Evolutionary conservation across 1,140 invertebrate genomes (phyloP).

Genomic region (Triops cancriformis): DNA sequence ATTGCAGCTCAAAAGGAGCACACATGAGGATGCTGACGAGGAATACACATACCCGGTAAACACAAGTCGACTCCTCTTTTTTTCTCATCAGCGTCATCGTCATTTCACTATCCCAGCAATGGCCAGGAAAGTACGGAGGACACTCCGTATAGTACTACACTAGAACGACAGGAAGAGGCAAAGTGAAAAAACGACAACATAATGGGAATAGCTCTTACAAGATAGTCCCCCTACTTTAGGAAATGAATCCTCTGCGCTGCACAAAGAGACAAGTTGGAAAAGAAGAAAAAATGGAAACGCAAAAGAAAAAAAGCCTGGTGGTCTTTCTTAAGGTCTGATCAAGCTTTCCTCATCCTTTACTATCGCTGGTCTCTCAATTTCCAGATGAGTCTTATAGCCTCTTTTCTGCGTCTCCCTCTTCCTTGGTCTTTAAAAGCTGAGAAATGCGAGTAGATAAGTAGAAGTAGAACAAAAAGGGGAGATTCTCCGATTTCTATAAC

Average conservation of each 20-base stretch:
- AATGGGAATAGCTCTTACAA: slow-evolving; percentile 6
- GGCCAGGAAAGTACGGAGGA: neutral
- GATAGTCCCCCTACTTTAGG: slow-evolving; percentile 12
- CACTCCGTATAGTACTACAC: neutral
- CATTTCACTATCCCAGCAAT: no score
- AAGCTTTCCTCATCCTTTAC: neutral
- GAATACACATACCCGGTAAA: neutral
- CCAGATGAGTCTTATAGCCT: neutral
- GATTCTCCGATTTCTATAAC: no score
- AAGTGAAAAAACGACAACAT: neutral
- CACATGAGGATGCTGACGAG: neutral
- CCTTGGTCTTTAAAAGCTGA: neutral
- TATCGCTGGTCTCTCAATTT: neutral
- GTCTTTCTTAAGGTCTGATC: slow-evolving; percentile 1
- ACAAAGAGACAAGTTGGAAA: neutral
- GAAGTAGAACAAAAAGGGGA: neutral
- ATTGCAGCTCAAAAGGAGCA: slow-evolving; percentile 3
- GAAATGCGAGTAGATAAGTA: neutral
- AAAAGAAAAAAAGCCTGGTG: neutral
- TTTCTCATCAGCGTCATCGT: no score
- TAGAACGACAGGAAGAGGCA: neutral
- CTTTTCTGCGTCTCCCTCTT: neutral
- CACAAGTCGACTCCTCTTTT: neutral
- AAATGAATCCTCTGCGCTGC: slow-evolving; percentile 3
- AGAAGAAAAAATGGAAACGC: neutral